phyloP scores from a whole-genome alignment of 2,888 invertebrate species.

The Dendrolimus houi region DNA sequence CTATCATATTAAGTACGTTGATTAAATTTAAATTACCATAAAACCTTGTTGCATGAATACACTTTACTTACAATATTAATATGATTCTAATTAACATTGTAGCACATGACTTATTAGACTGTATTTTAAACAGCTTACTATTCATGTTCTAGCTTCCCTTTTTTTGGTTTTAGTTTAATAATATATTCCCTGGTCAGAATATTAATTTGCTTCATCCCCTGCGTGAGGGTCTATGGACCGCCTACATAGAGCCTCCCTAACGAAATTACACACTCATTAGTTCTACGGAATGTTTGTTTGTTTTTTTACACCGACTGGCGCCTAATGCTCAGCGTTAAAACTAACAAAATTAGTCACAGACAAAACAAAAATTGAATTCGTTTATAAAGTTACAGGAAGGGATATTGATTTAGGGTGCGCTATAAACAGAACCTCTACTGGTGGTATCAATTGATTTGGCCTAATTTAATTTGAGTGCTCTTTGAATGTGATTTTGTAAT shows the following conservation, averaged over 20 bases:
- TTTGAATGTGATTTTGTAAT: too few species aligned
- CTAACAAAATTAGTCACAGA: constrained; percentile 68
- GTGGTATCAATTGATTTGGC: background rate
- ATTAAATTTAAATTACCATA: background rate
- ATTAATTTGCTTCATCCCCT: constrained; percentile 37
- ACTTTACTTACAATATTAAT: too few species aligned
- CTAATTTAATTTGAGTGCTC: too few species aligned
- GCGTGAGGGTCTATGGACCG: constrained; percentile 33
- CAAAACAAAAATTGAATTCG: constrained; percentile 36
- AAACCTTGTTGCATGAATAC: too few species aligned
- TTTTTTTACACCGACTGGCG: constrained; percentile 58
- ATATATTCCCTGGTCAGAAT: constrained; percentile 20
- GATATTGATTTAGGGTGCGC: constrained; percentile 24
- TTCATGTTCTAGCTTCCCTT: background rate
- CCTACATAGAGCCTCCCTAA: constrained; percentile 61
- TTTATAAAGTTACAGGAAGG: constrained; percentile 40
- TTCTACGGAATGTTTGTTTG: constrained; percentile 63
- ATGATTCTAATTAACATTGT: too few species aligned
- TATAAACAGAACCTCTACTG: constrained; percentile 19
- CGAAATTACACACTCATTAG: constrained; percentile 70
- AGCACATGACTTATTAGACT: background rate
- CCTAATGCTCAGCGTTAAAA: constrained; percentile 39
- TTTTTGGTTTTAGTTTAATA: background rate
- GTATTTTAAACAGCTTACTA: background rate
- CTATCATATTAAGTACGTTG: background rate